These are phyloP conservation scores for Gorilla gorilla DNA, from an alignment of 2,113 vertebrate species.

Conservation along the genomic window DNA sequence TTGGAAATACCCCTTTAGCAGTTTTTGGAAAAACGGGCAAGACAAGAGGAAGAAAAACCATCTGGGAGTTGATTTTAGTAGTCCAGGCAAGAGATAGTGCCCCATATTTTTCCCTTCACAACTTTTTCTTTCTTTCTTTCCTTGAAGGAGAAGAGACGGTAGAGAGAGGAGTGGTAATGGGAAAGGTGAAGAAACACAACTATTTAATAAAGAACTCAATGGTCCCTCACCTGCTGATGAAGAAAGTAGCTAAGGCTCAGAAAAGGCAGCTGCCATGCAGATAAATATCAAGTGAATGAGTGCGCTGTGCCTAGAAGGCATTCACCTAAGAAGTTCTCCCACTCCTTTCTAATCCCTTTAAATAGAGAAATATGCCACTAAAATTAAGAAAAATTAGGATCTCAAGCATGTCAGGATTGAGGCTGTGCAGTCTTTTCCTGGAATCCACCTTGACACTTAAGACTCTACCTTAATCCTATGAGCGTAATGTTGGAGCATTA, in stretches of 20 bases:
- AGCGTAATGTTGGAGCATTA: background rate
- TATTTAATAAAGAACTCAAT: background rate
- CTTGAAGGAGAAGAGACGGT: background rate
- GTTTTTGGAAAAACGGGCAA: constrained; percentile 18
- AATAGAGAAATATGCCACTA: background rate
- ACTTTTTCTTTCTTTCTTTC: background rate
- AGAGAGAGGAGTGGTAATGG: background rate
- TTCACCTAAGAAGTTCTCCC: background rate
- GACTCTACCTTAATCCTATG: background rate
- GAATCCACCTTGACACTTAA: background rate
- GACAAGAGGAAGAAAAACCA: background rate
- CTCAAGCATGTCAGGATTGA: background rate
- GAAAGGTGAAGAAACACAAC: background rate
- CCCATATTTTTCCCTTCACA: background rate
- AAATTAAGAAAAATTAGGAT: background rate
- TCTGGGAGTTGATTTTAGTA: background rate
- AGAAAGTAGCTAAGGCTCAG: background rate
- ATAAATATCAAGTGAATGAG: background rate
- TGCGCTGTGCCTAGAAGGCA: background rate
- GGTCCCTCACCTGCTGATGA: background rate
- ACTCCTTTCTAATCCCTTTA: background rate
- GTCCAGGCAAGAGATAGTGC: background rate
- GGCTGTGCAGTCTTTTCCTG: background rate
- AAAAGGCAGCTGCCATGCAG: background rate
- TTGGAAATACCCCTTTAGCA: constrained; percentile 61